Evolutionary conservation across 1,140 invertebrate species (phyloP), one percentile per base, ranked within the genome.

Genomic region (Hetaerina americana): DNA sequence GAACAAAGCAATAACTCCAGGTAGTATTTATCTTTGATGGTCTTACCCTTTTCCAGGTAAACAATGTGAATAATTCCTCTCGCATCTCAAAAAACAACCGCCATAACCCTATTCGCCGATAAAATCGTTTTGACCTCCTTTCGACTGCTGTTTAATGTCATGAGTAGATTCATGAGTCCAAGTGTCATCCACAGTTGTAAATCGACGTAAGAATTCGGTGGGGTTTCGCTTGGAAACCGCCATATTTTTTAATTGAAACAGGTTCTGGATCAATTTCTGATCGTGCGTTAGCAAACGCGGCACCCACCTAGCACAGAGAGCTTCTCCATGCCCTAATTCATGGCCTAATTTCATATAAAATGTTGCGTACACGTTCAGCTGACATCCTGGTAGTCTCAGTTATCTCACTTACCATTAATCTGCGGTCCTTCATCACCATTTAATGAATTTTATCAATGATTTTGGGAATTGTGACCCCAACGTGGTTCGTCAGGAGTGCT

Each of bases 31-130:
- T 73, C 74, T 15, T 57, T 81, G 76, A 81, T 82, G 76, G 78
- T 80, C 78, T 76, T 78, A 77, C 76, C 76, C 78, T 76, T 80
- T 78, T 80, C 77, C 80, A 85, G 80, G 77, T 82, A 83, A 78
- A 84, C 80, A 72, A 78, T 79, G 72, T 80, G 77, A 8, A 82
- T 71, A 67, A 78, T 76, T 76, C 76, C 77, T 75, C 75, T 74
- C 74, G 75, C 72, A 77, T 78, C 77, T 79, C 77, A 80, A 74
- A 80, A 80, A 76, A 78, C 75, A 22, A 75, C 74, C 10, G 75
- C 76, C 75, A 78, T 77, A 12, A 78, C 78, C 75, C 80, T 80
- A 24, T 75, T 77, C 57, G 76, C 74, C 22, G 70, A 77, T 40
- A 66, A 66, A 66, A 72, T 69, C 29, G 72, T 76, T 68, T 79